Conservation (phyloP, 1,140 invertebrate genomes). For the Riptortus pedestris region DNA sequence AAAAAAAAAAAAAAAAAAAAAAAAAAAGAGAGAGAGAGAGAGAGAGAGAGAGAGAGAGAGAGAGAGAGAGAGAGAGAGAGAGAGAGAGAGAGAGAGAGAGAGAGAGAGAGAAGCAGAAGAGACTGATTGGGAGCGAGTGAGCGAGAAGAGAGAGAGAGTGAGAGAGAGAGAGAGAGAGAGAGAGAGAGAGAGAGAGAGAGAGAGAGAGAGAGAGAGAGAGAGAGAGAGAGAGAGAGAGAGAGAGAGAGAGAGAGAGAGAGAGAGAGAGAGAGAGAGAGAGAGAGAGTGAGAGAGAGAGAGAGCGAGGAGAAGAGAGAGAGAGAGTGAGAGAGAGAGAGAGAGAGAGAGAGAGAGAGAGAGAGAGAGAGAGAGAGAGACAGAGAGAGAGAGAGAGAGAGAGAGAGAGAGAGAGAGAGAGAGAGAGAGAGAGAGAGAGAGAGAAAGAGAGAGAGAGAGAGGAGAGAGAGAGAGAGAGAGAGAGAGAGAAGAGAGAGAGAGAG, state of each 20-base stretch:
- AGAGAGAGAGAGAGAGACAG: slow-evolving; percentile 18
- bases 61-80: no score
- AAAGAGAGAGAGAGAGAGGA: slow-evolving; percentile 16
- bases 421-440: slow-evolving; percentile 16
- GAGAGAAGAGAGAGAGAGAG: slow-evolving; percentile 19
- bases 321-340: slow-evolving; percentile 19
- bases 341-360: slow-evolving; percentile 13
- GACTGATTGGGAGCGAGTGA: no score
- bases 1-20: no score
- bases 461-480: slow-evolving; percentile 13
- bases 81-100: no score
- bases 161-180: slow-evolving; percentile 14
- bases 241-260: slow-evolving; percentile 17
- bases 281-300: slow-evolving; percentile 17
- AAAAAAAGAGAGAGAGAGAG: no score
- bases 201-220: slow-evolving; percentile 15
- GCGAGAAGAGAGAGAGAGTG: slow-evolving; percentile 6
- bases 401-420: slow-evolving; percentile 19
- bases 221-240: slow-evolving; percentile 13
- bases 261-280: slow-evolving; percentile 20
- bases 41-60: no score
- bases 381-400: slow-evolving; percentile 16
- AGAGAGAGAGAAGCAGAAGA: no score
- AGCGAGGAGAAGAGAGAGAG: slow-evolving; percentile 19
- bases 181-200: slow-evolving; percentile 6